Evolutionary conservation across 2,888 invertebrate species (phyloP).

Genomic region (Cephus rjabovi): DNA sequence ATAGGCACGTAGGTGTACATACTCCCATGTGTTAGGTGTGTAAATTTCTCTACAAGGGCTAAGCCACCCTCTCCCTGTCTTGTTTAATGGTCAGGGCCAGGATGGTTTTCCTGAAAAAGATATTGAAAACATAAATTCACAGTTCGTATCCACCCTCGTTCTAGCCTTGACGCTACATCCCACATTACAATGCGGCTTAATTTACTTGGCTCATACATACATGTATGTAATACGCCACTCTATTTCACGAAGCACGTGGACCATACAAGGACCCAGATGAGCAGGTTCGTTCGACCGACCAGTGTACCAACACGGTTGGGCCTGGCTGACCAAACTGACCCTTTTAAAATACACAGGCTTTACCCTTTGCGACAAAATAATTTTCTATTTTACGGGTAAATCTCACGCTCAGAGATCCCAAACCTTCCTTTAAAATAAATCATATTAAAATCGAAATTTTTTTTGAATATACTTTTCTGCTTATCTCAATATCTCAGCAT

Average conservation of each 20-base stretch:
- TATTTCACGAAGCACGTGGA: slow-evolving; percentile 14
- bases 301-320: slow-evolving; percentile 5
- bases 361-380: neutral
- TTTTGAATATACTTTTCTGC: neutral
- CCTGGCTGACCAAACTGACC: neutral
- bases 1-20: too few species aligned
- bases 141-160: slow-evolving; percentile 26
- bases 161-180: slow-evolving; percentile 17
- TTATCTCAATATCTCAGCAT: too few species aligned
- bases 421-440: neutral
- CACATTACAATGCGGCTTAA: slow-evolving; percentile 36
- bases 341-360: neutral
- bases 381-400: neutral
- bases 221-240: slow-evolving; percentile 42
- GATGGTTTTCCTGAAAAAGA: slow-evolving; percentile 19
- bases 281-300: neutral
- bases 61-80: neutral
- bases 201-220: slow-evolving; percentile 44
- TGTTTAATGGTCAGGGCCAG: slow-evolving; percentile 14
- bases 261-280: slow-evolving; percentile 2
- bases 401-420: neutral
- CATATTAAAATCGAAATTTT: neutral
- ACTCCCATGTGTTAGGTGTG: neutral
- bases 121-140: slow-evolving; percentile 47
- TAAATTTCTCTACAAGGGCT: neutral